phyloP scores from a whole-genome alignment of 2,113 vertebrate species.

The Heteronetta atricapilla region DNA sequence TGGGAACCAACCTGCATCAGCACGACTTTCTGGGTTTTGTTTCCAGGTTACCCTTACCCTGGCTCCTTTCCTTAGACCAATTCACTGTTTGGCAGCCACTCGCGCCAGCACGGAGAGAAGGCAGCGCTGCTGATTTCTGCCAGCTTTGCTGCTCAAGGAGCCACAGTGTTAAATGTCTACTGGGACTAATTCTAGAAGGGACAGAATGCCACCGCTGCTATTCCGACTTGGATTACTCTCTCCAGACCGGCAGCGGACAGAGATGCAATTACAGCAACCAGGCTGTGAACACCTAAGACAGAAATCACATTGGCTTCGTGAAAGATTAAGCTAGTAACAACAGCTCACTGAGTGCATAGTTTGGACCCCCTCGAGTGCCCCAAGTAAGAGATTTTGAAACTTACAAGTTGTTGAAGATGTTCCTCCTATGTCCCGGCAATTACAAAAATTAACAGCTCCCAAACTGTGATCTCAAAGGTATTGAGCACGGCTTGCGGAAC shows the following conservation, averaged over 20 bases:
- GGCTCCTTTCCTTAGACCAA: neutral
- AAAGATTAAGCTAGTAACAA: neutral
- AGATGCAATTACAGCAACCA: neutral
- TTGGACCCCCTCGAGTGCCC: neutral
- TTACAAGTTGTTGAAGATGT: neutral
- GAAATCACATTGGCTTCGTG: neutral
- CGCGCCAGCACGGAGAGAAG: neutral
- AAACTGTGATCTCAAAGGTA: neutral
- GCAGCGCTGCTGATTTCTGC: neutral
- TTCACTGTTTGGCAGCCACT: neutral
- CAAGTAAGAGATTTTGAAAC: neutral
- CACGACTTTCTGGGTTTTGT: neutral
- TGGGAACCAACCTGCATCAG: neutral
- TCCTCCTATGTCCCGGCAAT: neutral
- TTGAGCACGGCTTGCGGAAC: neutral
- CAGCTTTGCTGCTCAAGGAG: conserved; percentile 11
- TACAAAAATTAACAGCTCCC: neutral
- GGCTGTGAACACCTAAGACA: neutral
- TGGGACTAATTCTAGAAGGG: conserved; percentile 23
- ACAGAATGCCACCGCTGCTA: conserved; percentile 10
- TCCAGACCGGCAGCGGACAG: neutral
- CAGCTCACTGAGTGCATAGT: neutral
- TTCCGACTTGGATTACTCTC: neutral
- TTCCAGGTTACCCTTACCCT: neutral
- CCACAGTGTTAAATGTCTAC: conserved; percentile 18